Evolutionary conservation across 2,113 vertebrate genomes (phyloP).

Genomic region (Lophura nycthemera): DNA sequence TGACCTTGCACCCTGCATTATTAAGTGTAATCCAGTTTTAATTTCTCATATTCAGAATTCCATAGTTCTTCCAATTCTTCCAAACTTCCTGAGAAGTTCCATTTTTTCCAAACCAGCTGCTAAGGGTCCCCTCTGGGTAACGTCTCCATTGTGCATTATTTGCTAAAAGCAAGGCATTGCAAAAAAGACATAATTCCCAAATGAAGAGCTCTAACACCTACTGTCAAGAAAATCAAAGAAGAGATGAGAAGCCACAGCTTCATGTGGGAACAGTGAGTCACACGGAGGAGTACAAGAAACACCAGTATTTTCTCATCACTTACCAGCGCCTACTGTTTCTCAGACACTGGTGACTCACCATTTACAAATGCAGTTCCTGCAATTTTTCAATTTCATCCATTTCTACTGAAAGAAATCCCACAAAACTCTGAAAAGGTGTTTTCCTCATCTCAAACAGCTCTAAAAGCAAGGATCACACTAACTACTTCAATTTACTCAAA

Average conservation of each 20-base stretch:
- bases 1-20: not conserved
- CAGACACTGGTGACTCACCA: not conserved
- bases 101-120: not conserved
- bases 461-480: not conserved
- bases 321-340: not conserved
- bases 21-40: not conserved
- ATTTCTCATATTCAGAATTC: not conserved
- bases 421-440: not conserved
- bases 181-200: not conserved
- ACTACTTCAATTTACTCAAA: not conserved
- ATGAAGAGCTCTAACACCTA: not conserved
- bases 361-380: not conserved
- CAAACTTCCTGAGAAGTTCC: not conserved
- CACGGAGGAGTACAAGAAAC: not conserved
- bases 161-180: rapidly evolving
- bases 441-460: not conserved
- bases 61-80: not conserved
- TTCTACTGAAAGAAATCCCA: not conserved
- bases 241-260: not conserved
- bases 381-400: rapidly evolving
- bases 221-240: not conserved
- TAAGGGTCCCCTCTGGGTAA: not conserved
- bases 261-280: not conserved
- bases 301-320: not conserved
- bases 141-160: rapidly evolving